Percentiles rank a stretch among this genome's conserved stretches.
Conservation (phyloP, 2,113 vertebrate species). For the Tenrec ecaudatus region DNA sequence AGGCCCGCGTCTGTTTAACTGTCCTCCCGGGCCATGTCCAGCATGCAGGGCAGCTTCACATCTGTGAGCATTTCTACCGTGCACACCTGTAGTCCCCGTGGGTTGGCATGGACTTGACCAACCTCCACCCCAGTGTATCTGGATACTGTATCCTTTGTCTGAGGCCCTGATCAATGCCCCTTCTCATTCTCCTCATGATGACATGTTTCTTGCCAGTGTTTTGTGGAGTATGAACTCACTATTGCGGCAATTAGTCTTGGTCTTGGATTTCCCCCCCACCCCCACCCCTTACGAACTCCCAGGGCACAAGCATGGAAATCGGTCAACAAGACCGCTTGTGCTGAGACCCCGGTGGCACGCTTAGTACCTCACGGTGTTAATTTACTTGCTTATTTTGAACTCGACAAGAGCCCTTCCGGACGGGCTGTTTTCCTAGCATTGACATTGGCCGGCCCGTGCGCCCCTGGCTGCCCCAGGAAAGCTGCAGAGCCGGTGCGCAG, state of each 20-base stretch:
- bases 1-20: too few species aligned
- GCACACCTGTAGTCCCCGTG: not conserved
- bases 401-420: not conserved
- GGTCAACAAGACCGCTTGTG: not conserved
- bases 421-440: not conserved
- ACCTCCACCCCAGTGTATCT: not conserved
- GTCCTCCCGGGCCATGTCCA: too few species aligned
- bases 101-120: not conserved
- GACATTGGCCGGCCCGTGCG: not conserved
- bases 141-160: not conserved
- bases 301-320: not conserved
- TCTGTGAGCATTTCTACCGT: not conserved
- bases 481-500: not conserved
- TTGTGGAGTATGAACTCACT: conserved; percentile 25
- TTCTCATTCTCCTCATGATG: not conserved
- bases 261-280: too few species aligned
- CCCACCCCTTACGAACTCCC: not conserved
- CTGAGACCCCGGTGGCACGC: not conserved
- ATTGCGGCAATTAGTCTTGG: not conserved
- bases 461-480: rapidly evolving
- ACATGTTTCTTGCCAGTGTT: not conserved
- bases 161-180: not conserved
- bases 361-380: not conserved
- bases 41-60: too few species aligned
- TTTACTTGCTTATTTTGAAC: not conserved